Base-by-base conservation (phyloP, 1,140 invertebrate genomes). In the Papilio xuthus region DNA sequence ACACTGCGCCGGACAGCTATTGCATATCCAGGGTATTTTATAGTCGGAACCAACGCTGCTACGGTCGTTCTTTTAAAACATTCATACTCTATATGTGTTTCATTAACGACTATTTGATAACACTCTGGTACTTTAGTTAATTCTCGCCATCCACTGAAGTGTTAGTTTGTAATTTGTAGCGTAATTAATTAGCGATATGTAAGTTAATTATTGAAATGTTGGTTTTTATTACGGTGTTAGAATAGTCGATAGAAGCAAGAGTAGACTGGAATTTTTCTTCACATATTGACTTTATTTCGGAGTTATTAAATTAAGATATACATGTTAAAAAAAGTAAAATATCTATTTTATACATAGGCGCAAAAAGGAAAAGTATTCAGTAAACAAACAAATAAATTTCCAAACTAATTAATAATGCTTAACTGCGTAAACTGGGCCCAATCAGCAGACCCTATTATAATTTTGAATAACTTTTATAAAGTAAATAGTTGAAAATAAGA, bases 21-120 rank as follows among this genome's bases (percentile, higher is more conserved):
- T 92, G 88, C 90, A 86, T 86, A 84, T 83, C 84, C 82, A 77
- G 78, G 81, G 82, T 90, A 90, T 93, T 93, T 93, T 92, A 90
- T 84, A 83, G 84, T 85, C 80, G 77, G 81, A 78, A 85, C 83
- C 86, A 82, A 72, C 69, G 75, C 77, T 47, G 78, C 74, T 47
- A 60, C 37, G 74, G 50, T 76, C 74, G 74, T 76, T 76, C 74
- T 76, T 76, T 76, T 60, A 63, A 63, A 60, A 76, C 74, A 63
- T 76, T 76, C 56, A 42, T 60, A 60, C 53, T 76, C 41, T 76
- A 23, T 76, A 76, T 63, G 74, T 76, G 53, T 76, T 76, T 76
- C 74, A 76, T 76, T 76, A 76, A 76, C 53, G 74, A 37, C 50
- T 23, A 60, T 76, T 76, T 76, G 74, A 76, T 76, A 76, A 76